Conservation (phyloP, 2,797 vertebrate species). For the Sebastes diaconus region DNA sequence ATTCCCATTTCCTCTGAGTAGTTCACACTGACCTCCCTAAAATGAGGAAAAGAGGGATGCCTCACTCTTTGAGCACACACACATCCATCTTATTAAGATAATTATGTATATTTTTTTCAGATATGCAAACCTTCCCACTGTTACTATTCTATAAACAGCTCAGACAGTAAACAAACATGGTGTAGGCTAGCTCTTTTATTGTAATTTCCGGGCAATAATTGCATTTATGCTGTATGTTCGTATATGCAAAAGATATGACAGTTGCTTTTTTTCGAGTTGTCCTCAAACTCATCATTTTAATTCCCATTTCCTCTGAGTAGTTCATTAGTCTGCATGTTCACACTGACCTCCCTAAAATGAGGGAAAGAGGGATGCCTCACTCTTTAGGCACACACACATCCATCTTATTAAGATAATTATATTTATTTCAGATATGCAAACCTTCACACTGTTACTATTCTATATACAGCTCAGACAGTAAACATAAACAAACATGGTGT, state of each 20-base stretch:
- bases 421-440: not conserved
- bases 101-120: fast-evolving
- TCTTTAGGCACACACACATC: too few species aligned
- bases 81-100: too few species aligned
- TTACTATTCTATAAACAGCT: not conserved
- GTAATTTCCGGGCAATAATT: not conserved
- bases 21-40: too few species aligned
- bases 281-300: not conserved
- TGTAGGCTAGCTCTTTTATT: not conserved
- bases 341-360: too few species aligned
- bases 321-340: too few species aligned
- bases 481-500: not conserved
- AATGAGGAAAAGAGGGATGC: too few species aligned
- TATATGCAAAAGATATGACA: not conserved
- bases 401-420: too few species aligned
- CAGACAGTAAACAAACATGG: constrained; percentile 1
- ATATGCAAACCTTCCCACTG: not conserved
- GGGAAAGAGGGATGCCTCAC: too few species aligned
- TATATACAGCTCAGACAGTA: not conserved
- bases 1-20: too few species aligned
- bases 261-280: not conserved
- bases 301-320: too few species aligned
- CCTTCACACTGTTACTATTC: not conserved
- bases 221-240: too few species aligned
- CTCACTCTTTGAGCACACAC: too few species aligned